Conservation (phyloP, 1,140 invertebrate species). For the Pomacea maculata region DNA sequence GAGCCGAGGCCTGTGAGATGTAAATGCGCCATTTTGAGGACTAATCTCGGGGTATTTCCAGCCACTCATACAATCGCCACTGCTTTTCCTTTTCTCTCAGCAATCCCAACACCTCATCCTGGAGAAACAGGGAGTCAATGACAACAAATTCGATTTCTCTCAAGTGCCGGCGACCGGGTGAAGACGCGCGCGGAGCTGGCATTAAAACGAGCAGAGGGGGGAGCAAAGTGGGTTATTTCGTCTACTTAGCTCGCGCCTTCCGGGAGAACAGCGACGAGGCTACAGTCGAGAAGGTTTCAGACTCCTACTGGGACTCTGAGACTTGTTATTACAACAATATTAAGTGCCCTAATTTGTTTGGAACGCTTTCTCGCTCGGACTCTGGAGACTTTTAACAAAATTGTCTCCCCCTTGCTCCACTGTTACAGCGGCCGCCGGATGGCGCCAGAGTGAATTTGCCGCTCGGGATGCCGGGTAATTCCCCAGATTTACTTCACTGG, state of each 20-base stretch:
- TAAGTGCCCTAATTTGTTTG: slow-evolving; percentile 27
- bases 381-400: slow-evolving; percentile 27
- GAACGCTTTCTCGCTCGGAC: slow-evolving; percentile 23
- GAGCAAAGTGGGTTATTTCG: slow-evolving; percentile 5
- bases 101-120: slow-evolving; percentile 20
- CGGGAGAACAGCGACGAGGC: not conserved
- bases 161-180: slow-evolving; percentile 4
- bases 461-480: slow-evolving; percentile 26
- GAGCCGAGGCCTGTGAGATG: too few relatives aligned
- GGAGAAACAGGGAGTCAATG: slow-evolving; percentile 17
- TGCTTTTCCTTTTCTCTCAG: too few relatives aligned
- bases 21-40: too few relatives aligned
- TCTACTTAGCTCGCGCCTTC: slow-evolving; percentile 13
- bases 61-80: slow-evolving; percentile 6
- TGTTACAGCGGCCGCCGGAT: slow-evolving; percentile 3
- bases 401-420: slow-evolving; percentile 19
- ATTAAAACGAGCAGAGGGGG: not conserved
- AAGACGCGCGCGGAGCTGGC: not conserved
- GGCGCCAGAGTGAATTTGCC: slow-evolving; percentile 26
- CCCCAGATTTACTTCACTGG: slow-evolving; percentile 21
- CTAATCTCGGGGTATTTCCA: not conserved
- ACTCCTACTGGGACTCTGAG: not conserved
- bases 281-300: not conserved
- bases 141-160: slow-evolving; percentile 27
- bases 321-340: slow-evolving; percentile 28